Evolutionary conservation across 2,797 vertebrate genomes (phyloP), one percentile per base, ranked within the genome.

Genomic region (Hoplostethus atlanticus): DNA sequence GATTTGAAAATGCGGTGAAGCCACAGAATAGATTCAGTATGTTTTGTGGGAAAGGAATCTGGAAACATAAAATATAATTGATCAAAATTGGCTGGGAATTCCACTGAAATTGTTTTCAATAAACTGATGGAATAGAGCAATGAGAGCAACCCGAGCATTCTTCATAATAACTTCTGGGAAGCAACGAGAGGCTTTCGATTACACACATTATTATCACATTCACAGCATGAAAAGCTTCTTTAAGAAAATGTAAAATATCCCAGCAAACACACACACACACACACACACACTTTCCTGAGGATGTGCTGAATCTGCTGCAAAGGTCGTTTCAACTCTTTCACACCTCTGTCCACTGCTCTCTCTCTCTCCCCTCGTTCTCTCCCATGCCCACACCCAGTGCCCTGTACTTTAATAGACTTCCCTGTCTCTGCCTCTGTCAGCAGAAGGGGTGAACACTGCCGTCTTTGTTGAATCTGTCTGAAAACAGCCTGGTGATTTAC

Each of bases 401-500:
- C 68, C 34, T 56, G 55, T 61, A 53, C 54, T 58, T 75, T 84
- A 71, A 86, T 77, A 87, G 67, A 81, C 82, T 74, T 25, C 71
- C 73, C 67, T 52, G 81, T 86, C 80, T 86, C 63, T 80, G 73
- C 77, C 31, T 55, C 84, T 72, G 79, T 83, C 84, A 62, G 86
- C 84, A 74, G 9, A 65, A 17, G 54, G 76, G 40, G 65, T 6
- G 73, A 92, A 95, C 93, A 94, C 90, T 93, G 85, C 75, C 52
- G 73, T 89, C 93, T 95, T 94, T 94, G 92, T 95, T 85, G 84
- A 84, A 66, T 76, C 69, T 42, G 84, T 88, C 80, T 79, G 71
- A 84, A 90, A 91, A 91, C 85, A 92, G 78, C 72, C 74, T 5
- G 44, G 46, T 15, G 71, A 79, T 89, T 90, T 91, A 87, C 76